Evolutionary conservation across 2,888 invertebrate species (phyloP).

Genomic region (Lasioglossum leucozonium): DNA sequence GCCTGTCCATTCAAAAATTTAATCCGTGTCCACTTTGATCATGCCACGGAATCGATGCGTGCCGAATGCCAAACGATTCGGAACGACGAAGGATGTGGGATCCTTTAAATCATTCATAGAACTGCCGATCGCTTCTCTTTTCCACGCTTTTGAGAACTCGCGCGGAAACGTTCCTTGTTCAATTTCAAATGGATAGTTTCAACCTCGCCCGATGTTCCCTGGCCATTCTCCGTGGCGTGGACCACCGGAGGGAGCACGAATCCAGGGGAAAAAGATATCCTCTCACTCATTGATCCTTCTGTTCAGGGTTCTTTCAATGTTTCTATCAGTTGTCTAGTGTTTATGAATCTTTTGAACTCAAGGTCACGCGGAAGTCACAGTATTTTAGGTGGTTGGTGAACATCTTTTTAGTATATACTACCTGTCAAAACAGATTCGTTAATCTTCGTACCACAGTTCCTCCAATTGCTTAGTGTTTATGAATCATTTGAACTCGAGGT

Average conservation of each 20-base stretch:
- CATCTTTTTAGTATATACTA: no score
- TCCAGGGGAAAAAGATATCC: no score
- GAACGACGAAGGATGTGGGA: not conserved
- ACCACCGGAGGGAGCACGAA: not conserved
- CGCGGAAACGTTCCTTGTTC: not conserved
- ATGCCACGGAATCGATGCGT: constrained; percentile 16
- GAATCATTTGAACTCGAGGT: no score
- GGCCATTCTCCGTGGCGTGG: no score
- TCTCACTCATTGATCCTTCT: no score
- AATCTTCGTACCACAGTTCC: no score
- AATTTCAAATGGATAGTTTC: not conserved
- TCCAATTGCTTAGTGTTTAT: no score
- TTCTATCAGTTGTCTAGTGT: not conserved
- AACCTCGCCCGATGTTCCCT: not conserved
- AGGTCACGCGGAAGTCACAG: not conserved
- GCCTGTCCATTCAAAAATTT: constrained; percentile 1
- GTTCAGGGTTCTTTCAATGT: no score
- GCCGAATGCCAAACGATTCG: constrained; percentile 13
- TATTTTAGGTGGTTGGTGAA: no score
- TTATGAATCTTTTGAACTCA: not conserved
- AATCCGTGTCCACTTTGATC: constrained; percentile 23
- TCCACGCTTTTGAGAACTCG: not conserved
- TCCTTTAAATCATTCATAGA: constrained; percentile 31
- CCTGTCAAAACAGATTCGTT: no score
- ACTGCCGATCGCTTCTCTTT: not conserved